phyloP scores from a whole-genome alignment of 2,797 vertebrate species.

The Hemitrygon akajei region DNA sequence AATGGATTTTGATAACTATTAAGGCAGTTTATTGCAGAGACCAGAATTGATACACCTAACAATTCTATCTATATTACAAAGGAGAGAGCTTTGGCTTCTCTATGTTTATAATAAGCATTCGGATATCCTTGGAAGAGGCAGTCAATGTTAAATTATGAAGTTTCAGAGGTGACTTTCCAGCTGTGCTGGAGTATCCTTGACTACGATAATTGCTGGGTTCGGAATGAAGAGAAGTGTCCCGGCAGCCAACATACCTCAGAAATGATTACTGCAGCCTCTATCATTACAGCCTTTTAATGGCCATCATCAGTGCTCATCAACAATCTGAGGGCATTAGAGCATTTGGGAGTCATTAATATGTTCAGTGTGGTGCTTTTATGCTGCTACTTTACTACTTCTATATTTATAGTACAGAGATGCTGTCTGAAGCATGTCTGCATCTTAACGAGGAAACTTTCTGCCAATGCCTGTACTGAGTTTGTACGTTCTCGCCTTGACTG shows the following conservation, averaged over 20 bases:
- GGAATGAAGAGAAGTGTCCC: not conserved
- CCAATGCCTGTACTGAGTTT: too few species aligned
- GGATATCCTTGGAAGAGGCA: not conserved
- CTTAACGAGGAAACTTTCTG: not conserved
- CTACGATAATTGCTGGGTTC: not conserved
- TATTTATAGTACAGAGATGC: constrained; percentile 9
- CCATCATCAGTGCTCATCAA: constrained; percentile 19
- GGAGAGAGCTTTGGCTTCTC: not conserved
- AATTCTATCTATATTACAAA: not conserved
- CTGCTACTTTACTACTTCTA: not conserved
- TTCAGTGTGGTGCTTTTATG: not conserved
- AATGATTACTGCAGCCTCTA: constrained; percentile 10
- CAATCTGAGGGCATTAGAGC: not conserved
- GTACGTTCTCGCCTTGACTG: too few species aligned
- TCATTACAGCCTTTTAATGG: constrained; percentile 26
- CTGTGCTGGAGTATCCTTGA: constrained; percentile 19
- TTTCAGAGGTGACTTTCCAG: constrained; percentile 4
- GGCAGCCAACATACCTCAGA: not conserved
- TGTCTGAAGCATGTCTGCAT: not conserved
- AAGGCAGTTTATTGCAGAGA: not conserved
- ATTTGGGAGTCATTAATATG: constrained; percentile 24
- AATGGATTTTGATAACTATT: not conserved
- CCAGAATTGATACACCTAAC: too few species aligned
- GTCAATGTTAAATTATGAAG: not conserved
- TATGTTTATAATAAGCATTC: not conserved